Percentiles rank a stretch among this genome's conserved stretches.
phyloP scores from a whole-genome alignment of 2,797 vertebrate genomes.

The Eremophila alpestris region DNA sequence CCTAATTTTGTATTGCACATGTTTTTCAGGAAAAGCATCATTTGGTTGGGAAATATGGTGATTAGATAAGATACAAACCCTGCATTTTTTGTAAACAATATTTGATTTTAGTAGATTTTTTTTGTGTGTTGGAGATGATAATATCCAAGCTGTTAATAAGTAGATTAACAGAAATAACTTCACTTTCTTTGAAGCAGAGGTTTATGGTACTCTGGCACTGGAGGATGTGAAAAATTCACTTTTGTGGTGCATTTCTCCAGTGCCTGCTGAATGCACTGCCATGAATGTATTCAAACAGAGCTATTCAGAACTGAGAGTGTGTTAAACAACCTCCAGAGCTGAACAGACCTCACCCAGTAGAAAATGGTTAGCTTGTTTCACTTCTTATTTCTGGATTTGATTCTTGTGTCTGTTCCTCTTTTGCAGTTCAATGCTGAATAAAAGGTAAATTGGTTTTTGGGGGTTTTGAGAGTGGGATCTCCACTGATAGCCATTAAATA shows the following conservation, averaged over 20 bases:
- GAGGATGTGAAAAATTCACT: conserved; percentile 2
- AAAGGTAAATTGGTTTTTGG: conserved; percentile 25
- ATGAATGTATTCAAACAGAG: conserved; percentile 10
- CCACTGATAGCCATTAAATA: neutral
- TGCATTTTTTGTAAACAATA: conserved; percentile 22
- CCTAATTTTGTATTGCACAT: neutral
- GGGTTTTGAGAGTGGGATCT: neutral
- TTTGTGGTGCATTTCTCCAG: conserved; percentile 7
- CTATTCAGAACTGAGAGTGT: neutral
- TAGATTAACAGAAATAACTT: conserved; percentile 33
- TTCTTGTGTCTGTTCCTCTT: neutral
- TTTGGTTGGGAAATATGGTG: neutral
- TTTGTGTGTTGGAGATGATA: neutral
- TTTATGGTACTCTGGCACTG: neutral
- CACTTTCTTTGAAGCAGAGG: neutral
- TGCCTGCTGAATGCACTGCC: neutral
- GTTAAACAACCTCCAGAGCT: neutral
- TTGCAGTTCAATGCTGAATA: conserved; percentile 35
- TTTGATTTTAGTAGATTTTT: neutral
- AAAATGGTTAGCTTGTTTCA: neutral
- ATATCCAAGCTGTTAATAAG: neutral
- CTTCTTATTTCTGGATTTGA: conserved; percentile 20
- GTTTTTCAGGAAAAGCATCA: conserved; percentile 9
- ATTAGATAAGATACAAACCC: conserved; percentile 15
- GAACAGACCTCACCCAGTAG: neutral